Evolutionary conservation across 2,888 invertebrate species (phyloP).

Genomic region (Mycalesis mineus): DNA sequence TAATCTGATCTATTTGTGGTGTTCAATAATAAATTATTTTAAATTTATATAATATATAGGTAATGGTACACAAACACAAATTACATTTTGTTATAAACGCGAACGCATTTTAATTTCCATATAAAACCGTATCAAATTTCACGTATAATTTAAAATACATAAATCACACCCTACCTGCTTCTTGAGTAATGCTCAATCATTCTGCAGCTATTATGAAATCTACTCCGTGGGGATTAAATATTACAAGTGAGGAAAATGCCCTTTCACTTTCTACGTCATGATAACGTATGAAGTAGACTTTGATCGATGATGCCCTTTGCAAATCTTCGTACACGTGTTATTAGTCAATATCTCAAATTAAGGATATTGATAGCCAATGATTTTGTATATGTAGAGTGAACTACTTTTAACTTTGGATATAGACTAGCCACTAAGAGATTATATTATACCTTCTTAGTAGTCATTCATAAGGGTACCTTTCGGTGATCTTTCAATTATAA

Average conservation of each 20-base stretch:
- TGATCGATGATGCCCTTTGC: constrained; percentile 46
- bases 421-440: too few relatives aligned
- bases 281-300: constrained; percentile 42
- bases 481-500: too few relatives aligned
- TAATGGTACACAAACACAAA: too few relatives aligned
- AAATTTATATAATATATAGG: too few relatives aligned
- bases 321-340: constrained; percentile 18
- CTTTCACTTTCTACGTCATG: constrained; percentile 22
- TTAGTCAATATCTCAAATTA: constrained; percentile 14
- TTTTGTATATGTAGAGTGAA: background rate
- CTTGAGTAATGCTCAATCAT: constrained; percentile 46
- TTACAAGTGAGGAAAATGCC: constrained; percentile 42
- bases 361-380: background rate
- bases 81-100: too few relatives aligned
- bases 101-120: background rate
- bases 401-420: too few relatives aligned
- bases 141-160: constrained; percentile 26
- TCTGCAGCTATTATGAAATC: constrained; percentile 49
- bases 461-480: too few relatives aligned
- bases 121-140: constrained; percentile 9
- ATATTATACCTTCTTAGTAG: too few relatives aligned
- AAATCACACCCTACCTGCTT: constrained; percentile 34
- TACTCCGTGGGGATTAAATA: constrained; percentile 46
- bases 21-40: too few relatives aligned
- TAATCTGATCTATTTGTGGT: too few relatives aligned